Evolutionary conservation across 2,888 invertebrate species (phyloP), one percentile per base, ranked within the genome.

Genomic region (Seira ritae): DNA sequence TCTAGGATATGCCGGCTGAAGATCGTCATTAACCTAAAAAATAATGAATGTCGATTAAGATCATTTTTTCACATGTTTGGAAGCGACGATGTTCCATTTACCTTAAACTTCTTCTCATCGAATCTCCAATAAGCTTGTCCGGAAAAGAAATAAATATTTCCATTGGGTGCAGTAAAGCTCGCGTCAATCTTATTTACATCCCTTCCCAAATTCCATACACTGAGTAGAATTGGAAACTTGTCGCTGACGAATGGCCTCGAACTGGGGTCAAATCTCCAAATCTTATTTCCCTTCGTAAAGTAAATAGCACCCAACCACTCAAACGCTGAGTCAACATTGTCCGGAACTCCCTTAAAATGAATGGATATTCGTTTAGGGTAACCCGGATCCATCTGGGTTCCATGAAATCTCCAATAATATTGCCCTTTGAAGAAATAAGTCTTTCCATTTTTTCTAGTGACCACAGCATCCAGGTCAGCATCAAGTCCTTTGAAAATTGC

Each of bases 341-440:
- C 80, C 8, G 88, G 88, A 60, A 88, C 84, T 12, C 87, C 87
- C 17, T 65, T 73, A 55, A 88, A 88, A 67, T 87, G 85, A 15
- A 74, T 37, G 1, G 81, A 76, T 15, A 88, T 87, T 15, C 65
- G 65, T 24, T 86, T 87, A 0, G 88, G 87, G 50, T 87, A 87
- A 12, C 84, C 80, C 1, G 12, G 20, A 65, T 88, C 87, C 50
- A 85, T 80, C 24, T 83, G 24, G 0, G 67, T 80, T 55, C 82
- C 86, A 8, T 71, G 69, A 20, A 84, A 86, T 46, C 87, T 73
- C 88, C 88, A 88, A 62, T 88, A 88, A 19, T 80, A 77, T 4
- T 69, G 55, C 17, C 88, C 87, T 68, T 88, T 88, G 50, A 88
- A 87, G 68, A 86, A 84, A 37, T 86, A 88, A 3, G 87, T 86